Evolutionary conservation across 2,113 vertebrate species (phyloP), one percentile per base, ranked within the genome.

Genomic region (Budorcas taxicolor): DNA sequence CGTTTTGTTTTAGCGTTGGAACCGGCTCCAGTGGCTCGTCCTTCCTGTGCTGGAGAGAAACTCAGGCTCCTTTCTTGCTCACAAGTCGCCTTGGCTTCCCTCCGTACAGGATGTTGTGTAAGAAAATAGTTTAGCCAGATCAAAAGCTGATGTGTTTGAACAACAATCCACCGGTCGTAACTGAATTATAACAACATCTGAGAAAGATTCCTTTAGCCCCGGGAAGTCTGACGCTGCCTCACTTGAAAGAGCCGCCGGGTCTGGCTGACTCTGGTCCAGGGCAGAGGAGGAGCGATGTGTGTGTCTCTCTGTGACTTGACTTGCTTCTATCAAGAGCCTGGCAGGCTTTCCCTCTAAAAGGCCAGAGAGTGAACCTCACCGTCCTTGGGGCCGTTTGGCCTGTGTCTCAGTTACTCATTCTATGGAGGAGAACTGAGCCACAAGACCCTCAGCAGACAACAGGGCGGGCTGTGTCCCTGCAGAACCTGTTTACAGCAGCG

Each of bases 301-400:
- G 0, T 3, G 1, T 40, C 9, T 43, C 29, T 43, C n/a, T 5
- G 0, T 4, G 67, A 31, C 5, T 1, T 9, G 53, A 21, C 21
- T 21, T 62, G 74, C 21, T 40, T 76, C 16, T 58, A 31, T 29
- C 1, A 7, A 7, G 3, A 31, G 93, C 45, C 29, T 6, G 16
- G 94, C 60, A 29, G 2, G 7, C 33, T 15, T 12, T 9, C 21
- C 47, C 47, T 23, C 36, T 21, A 3, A 23, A 13, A 31, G 27
- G 33, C 19, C 43, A 40, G 9, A 17, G 15, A n/a, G 15, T 7
- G 74, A 27, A 36, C 1, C 0, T 1, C 3, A 0, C 11, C 0
- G 5, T 31, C n/a, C 7, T 12, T 1, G 15, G 25, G 57, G 33
- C 94, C 52, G 0, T 2, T 0, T 17, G 80, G 67, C 17, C 62